Evolutionary conservation across 2,888 invertebrate genomes (phyloP), one percentile per base, ranked within the genome.

Genomic region (Phengaris alcon): DNA sequence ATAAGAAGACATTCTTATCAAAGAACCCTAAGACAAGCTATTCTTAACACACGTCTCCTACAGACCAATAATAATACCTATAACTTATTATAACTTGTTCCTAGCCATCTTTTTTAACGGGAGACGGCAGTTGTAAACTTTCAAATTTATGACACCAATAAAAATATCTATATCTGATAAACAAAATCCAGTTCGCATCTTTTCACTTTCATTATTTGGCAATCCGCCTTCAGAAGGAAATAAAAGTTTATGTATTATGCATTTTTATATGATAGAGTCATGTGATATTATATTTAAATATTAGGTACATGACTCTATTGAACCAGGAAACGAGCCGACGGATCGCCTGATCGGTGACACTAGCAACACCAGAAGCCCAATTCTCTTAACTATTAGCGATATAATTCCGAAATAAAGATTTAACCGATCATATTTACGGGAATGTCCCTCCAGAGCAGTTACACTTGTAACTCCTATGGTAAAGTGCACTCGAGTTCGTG

Each of bases 221-320:
- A 64, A 64, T 64, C 64, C 35, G 64, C 64, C 35, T 64, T 44
- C 35, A 12, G 64, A 64, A 35, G 35, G 35, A 64, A 44, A 35
- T 64, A 35, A 64, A 12, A 44, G 12, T 35, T 64, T 44, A 64
- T 64, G 59, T 59, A 59, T 22, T 59, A 64, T 64, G 64, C 35
- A 64, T 64, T 64, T 64, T 64, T 64, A 64, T 10, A 6, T 64
- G 35, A 44, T 44, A 64, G 6, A 44, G 2, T 35, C 35, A 35
- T 4, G 35, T 35, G 35, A 35, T 35, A 1, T 35, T 0, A 35
- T 35, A 35, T 35, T 35, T 35, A 4, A 35, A 35, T 35, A 35
- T 35, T 0, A 35, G 3, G 4, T 22, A 35, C 4, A 35, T 35
- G 35, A 35, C 35, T 35, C 35, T 35, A 35, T 35, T 35, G 35